phyloP scores from a whole-genome alignment of 2,113 vertebrate genomes.

The Erythrocebus patas region DNA sequence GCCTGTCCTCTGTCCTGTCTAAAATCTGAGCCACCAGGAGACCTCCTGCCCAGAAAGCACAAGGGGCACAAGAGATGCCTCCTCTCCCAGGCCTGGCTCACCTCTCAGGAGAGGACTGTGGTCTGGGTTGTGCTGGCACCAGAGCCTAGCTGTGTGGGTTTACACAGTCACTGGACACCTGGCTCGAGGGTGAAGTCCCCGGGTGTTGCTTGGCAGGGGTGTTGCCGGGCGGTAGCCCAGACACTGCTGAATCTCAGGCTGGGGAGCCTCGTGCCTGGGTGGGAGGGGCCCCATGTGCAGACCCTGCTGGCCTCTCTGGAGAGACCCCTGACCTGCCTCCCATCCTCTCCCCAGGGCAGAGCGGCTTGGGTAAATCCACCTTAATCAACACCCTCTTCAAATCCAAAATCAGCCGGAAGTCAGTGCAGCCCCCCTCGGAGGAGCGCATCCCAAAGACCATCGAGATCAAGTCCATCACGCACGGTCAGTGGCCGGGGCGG shows the following conservation, averaged over 20 bases:
- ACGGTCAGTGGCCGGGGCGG: slow-evolving; percentile 83
- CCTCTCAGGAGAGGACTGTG: neutral
- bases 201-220: neutral
- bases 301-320: neutral
- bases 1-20: neutral
- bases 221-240: neutral
- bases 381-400: slow-evolving; percentile 99
- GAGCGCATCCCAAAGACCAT: slow-evolving; percentile 97
- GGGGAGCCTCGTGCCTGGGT: neutral
- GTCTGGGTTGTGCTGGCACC: neutral
- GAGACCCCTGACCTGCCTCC: neutral
- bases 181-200: neutral
- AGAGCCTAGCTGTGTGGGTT: neutral
- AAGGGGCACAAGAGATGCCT: neutral
- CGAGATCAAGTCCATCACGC: slow-evolving; percentile 98
- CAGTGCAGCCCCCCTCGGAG: slow-evolving; percentile 88
- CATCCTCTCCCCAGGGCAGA: slow-evolving; percentile 89
- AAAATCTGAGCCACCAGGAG: neutral
- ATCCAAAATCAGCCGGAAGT: slow-evolving; percentile 97
- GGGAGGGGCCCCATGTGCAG: neutral
- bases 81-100: neutral
- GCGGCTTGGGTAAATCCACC: slow-evolving; percentile 97
- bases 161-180: too few species aligned
- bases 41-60: neutral
- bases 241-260: rapidly evolving